These are phyloP conservation scores for Amiota mariae DNA, from an alignment of 2,888 invertebrate species.

Conservation along the genomic window DNA sequence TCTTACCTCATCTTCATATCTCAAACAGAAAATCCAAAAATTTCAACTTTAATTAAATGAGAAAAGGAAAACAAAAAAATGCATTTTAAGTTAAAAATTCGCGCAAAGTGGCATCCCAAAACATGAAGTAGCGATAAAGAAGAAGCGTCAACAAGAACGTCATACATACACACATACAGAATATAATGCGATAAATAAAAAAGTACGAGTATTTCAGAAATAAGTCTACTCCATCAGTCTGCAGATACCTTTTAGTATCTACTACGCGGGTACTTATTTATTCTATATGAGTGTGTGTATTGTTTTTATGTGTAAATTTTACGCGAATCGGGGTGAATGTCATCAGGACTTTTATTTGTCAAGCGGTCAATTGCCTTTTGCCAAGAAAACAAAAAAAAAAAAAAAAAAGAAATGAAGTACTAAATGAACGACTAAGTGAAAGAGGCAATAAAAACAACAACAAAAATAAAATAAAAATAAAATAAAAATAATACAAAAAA, in stretches of 20 bases:
- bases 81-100: constrained; percentile 32
- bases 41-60: constrained; percentile 44
- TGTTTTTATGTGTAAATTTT: constrained; percentile 29
- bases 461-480: not conserved
- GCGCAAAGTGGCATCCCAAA: constrained; percentile 4
- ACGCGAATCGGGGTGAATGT: constrained; percentile 70
- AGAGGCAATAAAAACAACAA: not conserved
- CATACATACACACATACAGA: constrained; percentile 6
- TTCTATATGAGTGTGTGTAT: not conserved
- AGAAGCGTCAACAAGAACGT: too few relatives aligned
- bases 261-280: too few relatives aligned
- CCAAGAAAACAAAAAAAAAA: constrained; percentile 12
- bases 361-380: constrained; percentile 64
- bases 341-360: constrained; percentile 66
- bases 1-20: constrained; percentile 4
- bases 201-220: too few relatives aligned
- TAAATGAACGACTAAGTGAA: not conserved
- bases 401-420: not conserved
- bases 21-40: constrained; percentile 25
- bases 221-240: too few relatives aligned
- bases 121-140: too few relatives aligned
- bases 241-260: too few relatives aligned
- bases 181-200: constrained; percentile 24
- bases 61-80: constrained; percentile 36
- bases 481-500: not conserved